Evolutionary conservation across 2,797 vertebrate species (phyloP).

Genomic region (Myotis planiceps): DNA sequence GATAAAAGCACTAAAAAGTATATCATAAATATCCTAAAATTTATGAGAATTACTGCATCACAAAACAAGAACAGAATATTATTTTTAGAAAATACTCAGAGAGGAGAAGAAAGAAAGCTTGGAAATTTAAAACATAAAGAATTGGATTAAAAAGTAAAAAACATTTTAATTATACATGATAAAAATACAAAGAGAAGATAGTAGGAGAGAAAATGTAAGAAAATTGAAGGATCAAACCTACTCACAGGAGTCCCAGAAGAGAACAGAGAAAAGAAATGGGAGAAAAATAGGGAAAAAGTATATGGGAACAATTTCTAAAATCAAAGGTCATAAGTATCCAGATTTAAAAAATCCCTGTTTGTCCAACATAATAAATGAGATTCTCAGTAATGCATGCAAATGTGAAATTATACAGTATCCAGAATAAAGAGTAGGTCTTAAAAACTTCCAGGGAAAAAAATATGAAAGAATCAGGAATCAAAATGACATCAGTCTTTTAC

Average conservation of each 20-base stretch:
- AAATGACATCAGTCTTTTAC: background rate
- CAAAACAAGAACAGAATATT: background rate
- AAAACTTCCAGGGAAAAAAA: background rate
- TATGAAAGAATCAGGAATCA: background rate
- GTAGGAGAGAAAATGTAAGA: background rate
- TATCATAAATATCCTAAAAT: background rate
- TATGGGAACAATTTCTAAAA: background rate
- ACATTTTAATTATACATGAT: background rate
- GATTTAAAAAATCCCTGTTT: background rate
- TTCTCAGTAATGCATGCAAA: background rate
- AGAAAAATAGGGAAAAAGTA: background rate
- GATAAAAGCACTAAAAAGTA: background rate
- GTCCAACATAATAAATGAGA: background rate
- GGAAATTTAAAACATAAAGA: background rate
- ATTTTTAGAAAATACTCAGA: background rate
- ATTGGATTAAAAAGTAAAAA: background rate
- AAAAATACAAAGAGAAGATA: background rate
- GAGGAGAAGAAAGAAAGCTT: background rate
- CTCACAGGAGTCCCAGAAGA: background rate
- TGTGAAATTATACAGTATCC: background rate
- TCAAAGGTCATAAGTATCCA: background rate
- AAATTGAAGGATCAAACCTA: background rate
- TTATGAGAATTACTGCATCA: background rate
- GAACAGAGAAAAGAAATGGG: background rate
- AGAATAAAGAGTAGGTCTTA: background rate